These are phyloP conservation scores for Nomada ruficornis DNA, from an alignment of 2,888 invertebrate genomes.

Conservation along the genomic window DNA sequence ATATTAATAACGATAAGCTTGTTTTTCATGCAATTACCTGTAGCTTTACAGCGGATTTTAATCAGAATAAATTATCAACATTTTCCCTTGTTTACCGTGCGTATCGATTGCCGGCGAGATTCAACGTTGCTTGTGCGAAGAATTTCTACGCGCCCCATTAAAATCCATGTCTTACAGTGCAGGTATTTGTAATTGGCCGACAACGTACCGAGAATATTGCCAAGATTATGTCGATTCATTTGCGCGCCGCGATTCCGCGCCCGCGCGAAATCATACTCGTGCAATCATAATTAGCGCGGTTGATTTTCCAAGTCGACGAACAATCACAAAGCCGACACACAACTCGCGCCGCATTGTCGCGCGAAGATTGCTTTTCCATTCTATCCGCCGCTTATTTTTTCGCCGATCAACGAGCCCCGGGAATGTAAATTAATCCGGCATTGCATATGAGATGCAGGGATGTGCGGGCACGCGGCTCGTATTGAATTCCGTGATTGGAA, in stretches of 20 bases:
- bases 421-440: conserved; percentile 68
- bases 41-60: not conserved
- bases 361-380: conserved; percentile 68
- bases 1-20: conserved; percentile 7
- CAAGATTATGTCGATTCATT: not conserved
- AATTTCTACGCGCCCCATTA: too few species aligned
- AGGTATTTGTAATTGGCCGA: too few species aligned
- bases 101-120: too few species aligned
- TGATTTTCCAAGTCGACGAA: conserved; percentile 73
- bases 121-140: too few species aligned
- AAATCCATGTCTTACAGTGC: too few species aligned
- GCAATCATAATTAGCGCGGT: conserved; percentile 64
- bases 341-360: conserved; percentile 33
- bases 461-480: conserved; percentile 31
- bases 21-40: conserved; percentile 13
- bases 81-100: too few species aligned
- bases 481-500: conserved; percentile 62
- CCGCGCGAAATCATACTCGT: not conserved
- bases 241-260: not conserved
- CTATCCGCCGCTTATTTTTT: conserved; percentile 51
- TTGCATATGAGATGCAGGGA: conserved; percentile 64
- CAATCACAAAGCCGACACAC: conserved; percentile 62
- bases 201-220: too few species aligned
- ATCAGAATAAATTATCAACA: conserved; percentile 14
- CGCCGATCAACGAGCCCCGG: conserved; percentile 58